Base-by-base conservation (phyloP, 2,888 invertebrate genomes). In the Trichogramma dendrolimi region DNA sequence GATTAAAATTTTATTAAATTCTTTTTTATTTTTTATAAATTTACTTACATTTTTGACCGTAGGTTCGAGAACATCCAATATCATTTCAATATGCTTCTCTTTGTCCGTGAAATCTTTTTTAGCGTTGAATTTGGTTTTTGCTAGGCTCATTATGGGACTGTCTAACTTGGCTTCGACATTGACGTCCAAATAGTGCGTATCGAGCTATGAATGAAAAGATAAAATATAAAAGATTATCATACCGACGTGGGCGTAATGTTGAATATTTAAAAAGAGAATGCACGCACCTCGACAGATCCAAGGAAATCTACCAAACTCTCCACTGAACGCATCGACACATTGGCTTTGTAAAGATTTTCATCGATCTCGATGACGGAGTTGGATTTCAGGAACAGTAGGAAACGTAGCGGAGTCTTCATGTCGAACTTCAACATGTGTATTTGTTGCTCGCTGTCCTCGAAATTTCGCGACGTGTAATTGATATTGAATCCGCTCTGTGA, bases 41-140 rank as follows among this genome's bases (percentile, higher is more conserved):
- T 27, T 59, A 69, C 67, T 67, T 67, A 72, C 74, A 1, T 68
- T 65, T 64, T 68, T 69, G 7, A 63, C 59, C n/a, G 70, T 60
- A 0, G 69, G 69, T 5, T 86, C 84, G 4, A 81, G 80, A 27
- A 87, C 80, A 55, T 85, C 84, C 51, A 89, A 83, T 8, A 85
- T 84, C 4, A 88, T 83, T 41, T 86, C 86, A 0, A 91, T 72
- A 3, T 81, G 78, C 66, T 87, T 89, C 68, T 89, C 88, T 0
- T 81, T 77, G 1, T 84, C 84, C 0, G 86, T 85, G 66, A 88
- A 87, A 70, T 90, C 87, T 69, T 89, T 89, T 69, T 86, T 88
- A 51, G 87, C 84, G 67, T 83, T 82, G 70, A 88, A 80, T 68
- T 84, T 84, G 38, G 87, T 86, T 66, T 82, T 84, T 59, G 90